phyloP scores from a whole-genome alignment of 2,113 vertebrate species.

The Rutilus rutilus region DNA sequence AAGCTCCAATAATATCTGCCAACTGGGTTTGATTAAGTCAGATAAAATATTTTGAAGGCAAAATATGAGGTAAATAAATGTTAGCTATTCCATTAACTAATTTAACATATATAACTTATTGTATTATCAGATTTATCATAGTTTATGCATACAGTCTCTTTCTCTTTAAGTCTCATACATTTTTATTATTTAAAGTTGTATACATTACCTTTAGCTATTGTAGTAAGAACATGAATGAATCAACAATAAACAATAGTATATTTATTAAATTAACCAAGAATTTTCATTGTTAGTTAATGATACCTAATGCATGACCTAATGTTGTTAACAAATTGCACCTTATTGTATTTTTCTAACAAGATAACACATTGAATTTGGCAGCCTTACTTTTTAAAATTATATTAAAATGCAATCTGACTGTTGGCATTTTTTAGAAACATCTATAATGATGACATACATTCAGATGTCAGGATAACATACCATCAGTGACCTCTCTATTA shows the following conservation, averaged over 20 bases:
- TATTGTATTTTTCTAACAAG: background rate
- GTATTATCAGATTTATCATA: background rate
- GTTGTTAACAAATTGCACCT: background rate
- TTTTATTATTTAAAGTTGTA: background rate
- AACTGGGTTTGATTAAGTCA: background rate
- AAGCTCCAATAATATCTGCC: background rate
- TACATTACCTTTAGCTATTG: background rate
- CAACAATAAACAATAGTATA: no score
- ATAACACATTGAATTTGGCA: background rate
- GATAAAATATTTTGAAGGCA: background rate
- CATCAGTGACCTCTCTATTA: conserved; percentile 22
- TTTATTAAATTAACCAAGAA: background rate
- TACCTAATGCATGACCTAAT: background rate
- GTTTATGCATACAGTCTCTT: background rate
- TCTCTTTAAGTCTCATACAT: background rate
- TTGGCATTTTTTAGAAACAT: background rate
- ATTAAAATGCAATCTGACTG: conserved; percentile 2
- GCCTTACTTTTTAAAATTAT: background rate
- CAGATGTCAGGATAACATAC: conserved; percentile 3
- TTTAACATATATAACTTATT: background rate
- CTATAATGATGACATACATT: background rate
- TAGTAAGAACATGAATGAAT: background rate
- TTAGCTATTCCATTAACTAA: background rate
- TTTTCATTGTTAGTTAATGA: no score
- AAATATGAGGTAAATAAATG: background rate